phyloP scores from a whole-genome alignment of 2,113 vertebrate genomes.

The Rattus norvegicus region GRCr8 NC_086025.1:49896001-49896500 shows the following conservation, averaged over 20 bases:
- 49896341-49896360: neutral
- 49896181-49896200: neutral
- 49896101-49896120: neutral
- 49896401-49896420: neutral
- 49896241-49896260: neutral
- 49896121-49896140: neutral
- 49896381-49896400: neutral
- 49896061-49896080: neutral
- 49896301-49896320: constrained; percentile 9
- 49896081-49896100: neutral
- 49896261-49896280: neutral
- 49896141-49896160: neutral
- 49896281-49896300: neutral
- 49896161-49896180: neutral
- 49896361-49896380: neutral
- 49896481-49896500: neutral
- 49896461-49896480: neutral
- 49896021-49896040: neutral
- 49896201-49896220: neutral
- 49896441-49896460: neutral
- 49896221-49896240: neutral
- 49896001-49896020: neutral
- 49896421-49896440: neutral
- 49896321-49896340: neutral
- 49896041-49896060: neutral